Conservation (phyloP, 2,113 vertebrate species). For the rat (Rattus norvegicus) region GRCr8 NC_086033.1:92862501-92863000, state of each 20-base stretch:
- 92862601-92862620: not conserved
- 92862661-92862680: not conserved
- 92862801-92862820: too few relatives aligned
- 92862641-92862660: not conserved
- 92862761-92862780: not conserved
- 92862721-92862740: not conserved
- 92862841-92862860: too few relatives aligned
- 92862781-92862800: not conserved
- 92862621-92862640: not conserved
- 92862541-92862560: not conserved
- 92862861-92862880: too few relatives aligned
- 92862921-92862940: too few relatives aligned
- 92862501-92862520: fast-evolving
- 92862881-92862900: too few relatives aligned
- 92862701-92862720: not conserved
- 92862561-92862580: too few relatives aligned
- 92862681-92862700: too few relatives aligned
- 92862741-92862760: not conserved
- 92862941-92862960: too few relatives aligned
- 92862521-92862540: not conserved
- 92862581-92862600: not conserved
- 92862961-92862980: too few relatives aligned
- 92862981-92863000: too few relatives aligned
- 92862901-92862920: too few relatives aligned
- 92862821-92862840: too few relatives aligned